Conservation (phyloP, 2,113 vertebrate species). For the Cyanoderma ruficeps region DNA sequence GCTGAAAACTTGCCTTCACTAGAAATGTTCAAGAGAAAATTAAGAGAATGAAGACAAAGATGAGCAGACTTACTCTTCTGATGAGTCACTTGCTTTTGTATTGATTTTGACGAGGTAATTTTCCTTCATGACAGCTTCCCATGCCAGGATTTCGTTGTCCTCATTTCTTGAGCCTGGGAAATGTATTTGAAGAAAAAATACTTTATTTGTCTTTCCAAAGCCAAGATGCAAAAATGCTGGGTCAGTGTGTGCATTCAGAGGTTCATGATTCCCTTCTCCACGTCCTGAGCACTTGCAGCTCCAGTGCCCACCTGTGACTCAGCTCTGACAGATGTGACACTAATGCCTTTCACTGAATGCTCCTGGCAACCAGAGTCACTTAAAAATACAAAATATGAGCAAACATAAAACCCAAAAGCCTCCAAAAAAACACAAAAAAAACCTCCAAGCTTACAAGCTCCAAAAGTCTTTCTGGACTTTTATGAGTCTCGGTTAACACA, state of each 20-base stretch:
- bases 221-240: neutral
- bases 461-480: neutral
- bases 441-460: neutral
- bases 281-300: neutral
- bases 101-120: constrained; percentile 82
- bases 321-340: neutral
- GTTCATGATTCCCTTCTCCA: neutral
- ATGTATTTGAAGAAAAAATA: neutral
- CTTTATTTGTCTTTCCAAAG: neutral
- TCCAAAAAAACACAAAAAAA: neutral
- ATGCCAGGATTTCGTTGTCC: constrained; percentile 78
- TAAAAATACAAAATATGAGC: neutral
- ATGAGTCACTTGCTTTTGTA: constrained; percentile 70
- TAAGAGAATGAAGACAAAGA: neutral
- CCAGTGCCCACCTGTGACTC: neutral
- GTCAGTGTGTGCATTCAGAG: neutral
- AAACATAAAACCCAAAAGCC: neutral
- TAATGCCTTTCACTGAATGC: neutral
- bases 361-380: neutral
- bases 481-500: neutral
- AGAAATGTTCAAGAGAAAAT: neutral
- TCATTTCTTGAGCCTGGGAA: constrained; percentile 75
- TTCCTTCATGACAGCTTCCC: constrained; percentile 85
- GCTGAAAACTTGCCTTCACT: neutral
- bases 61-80: constrained; percentile 71